Evolutionary conservation across 30 jellyfish, hydroid and myxozoan genomes (phyloP), one percentile per base, ranked within the genome.

Genomic region (Nemopilema nomurai): DNA sequence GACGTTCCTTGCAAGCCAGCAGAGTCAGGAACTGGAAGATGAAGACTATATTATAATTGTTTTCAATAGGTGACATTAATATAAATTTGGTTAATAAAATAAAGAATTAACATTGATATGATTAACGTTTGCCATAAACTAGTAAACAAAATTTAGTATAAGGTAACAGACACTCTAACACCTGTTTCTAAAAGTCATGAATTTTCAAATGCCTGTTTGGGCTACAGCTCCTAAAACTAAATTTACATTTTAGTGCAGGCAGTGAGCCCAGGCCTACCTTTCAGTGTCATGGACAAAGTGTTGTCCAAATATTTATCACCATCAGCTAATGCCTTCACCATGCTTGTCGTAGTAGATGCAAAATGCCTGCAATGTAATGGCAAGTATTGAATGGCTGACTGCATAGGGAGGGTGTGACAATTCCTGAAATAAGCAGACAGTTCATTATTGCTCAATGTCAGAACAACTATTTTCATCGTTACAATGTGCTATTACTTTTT

Each of bases 211-310:
- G 26, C 57, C 28, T 0, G 31, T 8, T 69, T 69, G 23, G 49
- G 31, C 18, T 73, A 73, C 69, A 27, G n/a, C n/a, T n/a, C n/a
- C n/a, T n/a, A n/a, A n/a, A n/a, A n/a, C n/a, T n/a, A n/a, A n/a
- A n/a, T n/a, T n/a, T n/a, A n/a, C n/a, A n/a, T n/a, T n/a, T n/a
- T n/a, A 20, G 24, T 49, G 19, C 0, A 51, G n/a, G 20, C 49
- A 26, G 3, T 31, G 21, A 50, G 13, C 51, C 51, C 33, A 23
- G 29, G n/a, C 32, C 0, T 71, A 71, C 91, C 86, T 83, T 57
- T 83, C 52, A 83, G 76, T 4, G 79, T 53, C 91, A 83, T 70
- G 50, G 91, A 65, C 32, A 83, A 30, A 4, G 65, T 83, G 62
- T 83, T 80, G 23, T 73, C 91, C 19, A 83, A 53, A 62, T 52